phyloP scores from a whole-genome alignment of 2,888 invertebrate species.

The Meiosimyza platycephala region DNA sequence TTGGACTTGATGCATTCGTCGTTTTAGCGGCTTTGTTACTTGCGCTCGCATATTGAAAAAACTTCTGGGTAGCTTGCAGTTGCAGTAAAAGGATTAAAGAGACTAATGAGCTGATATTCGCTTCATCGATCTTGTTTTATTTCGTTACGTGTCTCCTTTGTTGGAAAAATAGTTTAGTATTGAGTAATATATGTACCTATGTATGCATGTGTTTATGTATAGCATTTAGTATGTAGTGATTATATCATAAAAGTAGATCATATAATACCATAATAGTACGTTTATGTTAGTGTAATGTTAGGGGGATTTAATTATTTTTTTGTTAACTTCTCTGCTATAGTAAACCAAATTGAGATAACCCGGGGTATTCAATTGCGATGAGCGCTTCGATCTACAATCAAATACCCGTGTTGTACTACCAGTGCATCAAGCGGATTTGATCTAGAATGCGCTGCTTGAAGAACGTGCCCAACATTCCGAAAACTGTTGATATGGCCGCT shows the following conservation, averaged over 20 bases:
- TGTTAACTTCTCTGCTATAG: constrained; percentile 32
- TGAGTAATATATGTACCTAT: constrained; percentile 28
- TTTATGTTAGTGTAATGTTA: constrained; percentile 11
- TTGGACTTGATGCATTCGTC: background rate
- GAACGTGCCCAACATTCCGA: constrained; percentile 67
- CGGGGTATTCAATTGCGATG: constrained; percentile 52
- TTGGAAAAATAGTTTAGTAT: constrained; percentile 29
- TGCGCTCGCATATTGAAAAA: constrained; percentile 30
- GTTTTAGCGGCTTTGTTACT: constrained; percentile 14
- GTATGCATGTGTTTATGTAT: constrained; percentile 19
- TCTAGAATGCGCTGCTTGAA: constrained; percentile 67
- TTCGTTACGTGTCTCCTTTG: constrained; percentile 2
- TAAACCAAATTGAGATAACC: constrained; percentile 20
- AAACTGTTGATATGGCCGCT: constrained; percentile 66
- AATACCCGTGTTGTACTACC: constrained; percentile 67
- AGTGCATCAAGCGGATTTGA: constrained; percentile 67
- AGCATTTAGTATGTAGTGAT: constrained; percentile 31
- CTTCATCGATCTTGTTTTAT: background rate
- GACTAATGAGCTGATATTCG: constrained; percentile 6
- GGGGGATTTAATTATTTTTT: background rate
- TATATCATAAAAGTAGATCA: constrained; percentile 26
- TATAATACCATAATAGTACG: constrained; percentile 14
- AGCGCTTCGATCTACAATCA: constrained; percentile 46
- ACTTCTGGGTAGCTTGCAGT: constrained; percentile 60
- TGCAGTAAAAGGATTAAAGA: constrained; percentile 26